A percentile compares a stretch with the other conserved stretches of the same genome.
phyloP scores from a whole-genome alignment of 2,797 vertebrate species.

The Gymnothorax javanicus region DNA sequence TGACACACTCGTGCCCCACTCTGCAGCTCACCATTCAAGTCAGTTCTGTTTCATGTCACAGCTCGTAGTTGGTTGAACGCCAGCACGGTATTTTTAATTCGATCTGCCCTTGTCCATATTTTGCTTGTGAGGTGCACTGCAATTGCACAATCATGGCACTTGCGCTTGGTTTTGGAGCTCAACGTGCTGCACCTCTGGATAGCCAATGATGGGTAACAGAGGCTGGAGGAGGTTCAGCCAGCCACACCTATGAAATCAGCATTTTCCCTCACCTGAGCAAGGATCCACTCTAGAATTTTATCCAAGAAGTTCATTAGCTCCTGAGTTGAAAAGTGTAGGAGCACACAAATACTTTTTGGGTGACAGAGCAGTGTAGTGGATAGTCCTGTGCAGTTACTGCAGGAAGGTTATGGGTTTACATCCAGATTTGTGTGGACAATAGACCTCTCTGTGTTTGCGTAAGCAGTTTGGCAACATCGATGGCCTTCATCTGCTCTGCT shows the following conservation, averaged over 20 bases:
- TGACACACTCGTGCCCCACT: neutral
- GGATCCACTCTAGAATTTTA: no score
- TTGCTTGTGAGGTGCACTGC: neutral
- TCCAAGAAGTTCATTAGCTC: no score
- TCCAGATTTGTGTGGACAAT: no score
- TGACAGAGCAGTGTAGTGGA: no score
- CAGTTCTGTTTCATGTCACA: constrained; percentile 14
- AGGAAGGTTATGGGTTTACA: no score
- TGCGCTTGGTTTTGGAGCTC: neutral
- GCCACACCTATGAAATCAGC: neutral
- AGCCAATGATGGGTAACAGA: neutral
- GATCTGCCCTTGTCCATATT: neutral
- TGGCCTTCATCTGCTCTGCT: no score
- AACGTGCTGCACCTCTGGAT: neutral
- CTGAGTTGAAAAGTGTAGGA: no score
- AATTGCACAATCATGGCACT: neutral
- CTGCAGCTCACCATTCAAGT: neutral
- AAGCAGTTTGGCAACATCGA: no score
- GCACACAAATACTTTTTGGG: no score
- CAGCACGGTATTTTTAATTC: neutral
- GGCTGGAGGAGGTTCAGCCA: neutral
- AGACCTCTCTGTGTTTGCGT: no score
- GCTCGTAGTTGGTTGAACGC: neutral
- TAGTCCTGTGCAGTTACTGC: no score
- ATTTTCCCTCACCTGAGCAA: neutral